Percentiles rank a stretch among this genome's conserved stretches.
Evolutionary conservation across 2,113 vertebrate genomes (phyloP).

Genomic region (Crotalus viridis): DNA sequence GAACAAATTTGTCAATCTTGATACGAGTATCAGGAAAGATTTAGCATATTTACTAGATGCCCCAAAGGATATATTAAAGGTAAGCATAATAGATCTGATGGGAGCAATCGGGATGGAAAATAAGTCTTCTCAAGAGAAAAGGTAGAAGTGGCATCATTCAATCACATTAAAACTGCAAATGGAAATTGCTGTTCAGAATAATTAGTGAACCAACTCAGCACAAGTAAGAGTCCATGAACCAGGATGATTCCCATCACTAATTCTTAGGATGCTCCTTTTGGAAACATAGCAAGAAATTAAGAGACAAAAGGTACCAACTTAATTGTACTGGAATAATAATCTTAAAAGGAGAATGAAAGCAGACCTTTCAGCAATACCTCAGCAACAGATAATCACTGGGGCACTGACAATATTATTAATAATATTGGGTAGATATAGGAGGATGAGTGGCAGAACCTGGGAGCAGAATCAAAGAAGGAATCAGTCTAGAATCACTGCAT

Average conservation of each 20-base stretch:
- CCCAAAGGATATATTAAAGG: background rate
- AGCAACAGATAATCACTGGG: slow-evolving; percentile 16
- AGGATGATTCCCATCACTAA: slow-evolving; percentile 17
- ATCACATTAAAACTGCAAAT: background rate
- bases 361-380: background rate
- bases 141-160: background rate
- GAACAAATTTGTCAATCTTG: background rate
- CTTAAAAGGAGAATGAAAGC: slow-evolving; percentile 21
- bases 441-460: background rate
- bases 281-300: slow-evolving; percentile 17
- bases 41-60: background rate
- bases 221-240: slow-evolving; percentile 8
- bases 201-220: background rate
- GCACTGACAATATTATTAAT: background rate
- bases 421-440: background rate
- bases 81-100: slow-evolving; percentile 1
- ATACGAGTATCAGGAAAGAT: background rate
- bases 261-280: slow-evolving; percentile 18
- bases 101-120: slow-evolving; percentile 1
- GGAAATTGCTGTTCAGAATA: slow-evolving; percentile 8
- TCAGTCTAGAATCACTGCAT: background rate
- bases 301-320: slow-evolving; percentile 31
- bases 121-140: background rate
- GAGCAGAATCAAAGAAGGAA: background rate
- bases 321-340: background rate